Base-by-base conservation (phyloP, 64 coral and sea anemone genomes). In the Stichodactyla mertensii region DNA sequence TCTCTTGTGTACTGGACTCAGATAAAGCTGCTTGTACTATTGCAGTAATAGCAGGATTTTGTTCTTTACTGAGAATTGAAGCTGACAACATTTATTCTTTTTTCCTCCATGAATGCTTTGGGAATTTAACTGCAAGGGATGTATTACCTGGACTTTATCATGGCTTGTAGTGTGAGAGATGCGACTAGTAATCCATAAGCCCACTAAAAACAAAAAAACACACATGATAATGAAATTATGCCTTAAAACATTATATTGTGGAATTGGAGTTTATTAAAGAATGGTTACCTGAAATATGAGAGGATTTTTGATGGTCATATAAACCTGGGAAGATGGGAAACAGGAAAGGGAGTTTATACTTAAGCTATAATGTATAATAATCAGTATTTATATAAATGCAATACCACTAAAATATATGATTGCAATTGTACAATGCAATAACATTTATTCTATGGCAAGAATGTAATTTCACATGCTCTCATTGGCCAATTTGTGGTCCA, bases 221-320 rank as follows among this genome's bases (percentile, higher is more conserved):
- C 61, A 78, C n/a, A 18, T 64, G 5, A 31, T 10, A 7, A 85
- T 6, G 6, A 20, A n/a, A 15, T 61, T 23, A 14, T 26, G 5
- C 24, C 15, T 64, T 16, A 64, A 59, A 59, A 59, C 14, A 19
- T 31, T 31, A 31, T 55, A 54, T 31, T 23, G 7, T 85, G 31
- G 16, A 56, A 84, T n/a, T 14, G 16, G 6, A 10, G 8, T 11
- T 51, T 8, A 15, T 16, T 31, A 23, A 64, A 4, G 7, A 59
- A 36, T 77, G 61, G 22, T 28, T 86, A 95, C 93, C 93, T 92
- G 93, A 77, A 95, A 95, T 78, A 95, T 82, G 31, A 95, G 55
- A 36, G 93, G 93, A 77, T 95, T 95, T 77, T 84, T 82, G 57
- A 95, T 80, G 5, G 89, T 91, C 52, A 95, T n/a, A 22, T 95